A percentile compares a stretch with the other conserved stretches of the same genome.
These are phyloP conservation scores for Andrena marginata DNA, from an alignment of 2,888 invertebrate genomes.

Conservation along the genomic window DNA sequence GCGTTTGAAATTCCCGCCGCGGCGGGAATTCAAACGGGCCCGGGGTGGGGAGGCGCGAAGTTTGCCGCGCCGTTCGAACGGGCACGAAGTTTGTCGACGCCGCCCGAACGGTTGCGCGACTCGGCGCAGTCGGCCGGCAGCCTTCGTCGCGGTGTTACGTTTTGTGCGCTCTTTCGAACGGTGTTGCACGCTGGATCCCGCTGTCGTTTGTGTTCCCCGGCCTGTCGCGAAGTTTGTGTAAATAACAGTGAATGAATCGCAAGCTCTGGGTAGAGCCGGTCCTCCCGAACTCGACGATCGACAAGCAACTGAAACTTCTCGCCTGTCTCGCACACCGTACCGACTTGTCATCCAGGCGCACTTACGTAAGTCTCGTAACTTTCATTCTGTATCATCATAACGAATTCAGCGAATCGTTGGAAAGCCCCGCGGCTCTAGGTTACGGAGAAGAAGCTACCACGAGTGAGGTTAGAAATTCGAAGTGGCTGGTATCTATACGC, in stretches of 20 bases:
- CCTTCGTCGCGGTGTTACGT: background rate
- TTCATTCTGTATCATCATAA: background rate
- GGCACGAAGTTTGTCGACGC: slow-evolving; percentile 47
- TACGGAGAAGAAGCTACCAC: too few relatives aligned
- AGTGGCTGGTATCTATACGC: slow-evolving; percentile 26
- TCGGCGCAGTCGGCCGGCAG: slow-evolving; percentile 63
- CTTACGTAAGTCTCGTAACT: slow-evolving; percentile 63
- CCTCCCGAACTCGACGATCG: background rate
- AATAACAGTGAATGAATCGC: slow-evolving; percentile 20
- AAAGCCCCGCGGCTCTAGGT: background rate
- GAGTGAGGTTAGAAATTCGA: background rate
- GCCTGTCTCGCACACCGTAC: slow-evolving; percentile 19
- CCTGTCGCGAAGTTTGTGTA: slow-evolving; percentile 10
- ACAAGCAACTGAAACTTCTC: background rate
- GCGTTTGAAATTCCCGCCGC: slow-evolving; percentile 23
- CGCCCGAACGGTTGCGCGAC: slow-evolving; percentile 4
- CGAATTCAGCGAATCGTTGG: background rate
- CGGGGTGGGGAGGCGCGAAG: slow-evolving; percentile 33
- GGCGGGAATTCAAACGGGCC: background rate
- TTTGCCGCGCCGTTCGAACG: slow-evolving; percentile 42
- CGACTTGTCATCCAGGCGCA: slow-evolving; percentile 20
- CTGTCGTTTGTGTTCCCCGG: slow-evolving; percentile 19
- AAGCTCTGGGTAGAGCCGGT: background rate
- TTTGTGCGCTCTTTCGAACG: background rate
- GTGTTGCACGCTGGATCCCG: slow-evolving; percentile 37